These are phyloP conservation scores for Mus spicilegus DNA, from an alignment of 2,113 vertebrate species.

Conservation along the genomic window DNA sequence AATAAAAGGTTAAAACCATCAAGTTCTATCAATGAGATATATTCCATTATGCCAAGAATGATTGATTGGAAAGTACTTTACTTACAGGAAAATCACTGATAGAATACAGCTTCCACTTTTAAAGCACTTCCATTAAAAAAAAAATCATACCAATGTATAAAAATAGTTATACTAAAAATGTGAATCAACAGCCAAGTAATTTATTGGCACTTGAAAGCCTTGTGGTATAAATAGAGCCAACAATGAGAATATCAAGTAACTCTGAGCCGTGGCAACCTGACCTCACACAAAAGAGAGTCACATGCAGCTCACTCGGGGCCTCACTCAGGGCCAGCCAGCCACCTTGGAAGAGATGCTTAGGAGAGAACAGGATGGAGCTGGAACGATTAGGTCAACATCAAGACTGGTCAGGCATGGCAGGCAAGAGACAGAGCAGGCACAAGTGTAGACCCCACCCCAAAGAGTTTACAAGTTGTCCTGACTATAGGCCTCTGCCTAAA, in stretches of 20 bases:
- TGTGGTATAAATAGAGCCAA: slow-evolving; percentile 84
- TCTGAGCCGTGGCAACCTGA: slow-evolving; percentile 76
- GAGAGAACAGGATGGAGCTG: slow-evolving; percentile 52
- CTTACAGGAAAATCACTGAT: slow-evolving; percentile 81
- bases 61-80: slow-evolving; percentile 80
- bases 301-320: slow-evolving; percentile 68
- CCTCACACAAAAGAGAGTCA: slow-evolving; percentile 72
- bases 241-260: slow-evolving; percentile 76
- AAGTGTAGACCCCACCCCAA: not conserved
- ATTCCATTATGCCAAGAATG: slow-evolving; percentile 72
- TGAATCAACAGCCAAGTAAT: slow-evolving; percentile 85
- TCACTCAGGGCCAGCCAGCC: slow-evolving; percentile 73
- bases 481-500: not conserved
- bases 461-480: not conserved
- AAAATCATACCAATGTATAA: slow-evolving; percentile 76
- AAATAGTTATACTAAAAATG: slow-evolving; percentile 85
- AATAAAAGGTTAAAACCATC: slow-evolving; percentile 79
- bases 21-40: slow-evolving; percentile 78
- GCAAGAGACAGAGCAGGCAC: not conserved
- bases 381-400: not conserved
- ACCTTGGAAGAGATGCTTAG: slow-evolving; percentile 58
- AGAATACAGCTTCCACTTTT: slow-evolving; percentile 84
- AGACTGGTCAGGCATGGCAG: not conserved
- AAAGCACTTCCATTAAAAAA: slow-evolving; percentile 85
- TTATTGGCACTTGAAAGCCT: slow-evolving; percentile 82